Base-by-base conservation (phyloP, 1,140 invertebrate genomes). In the Lineus longissimus region DNA sequence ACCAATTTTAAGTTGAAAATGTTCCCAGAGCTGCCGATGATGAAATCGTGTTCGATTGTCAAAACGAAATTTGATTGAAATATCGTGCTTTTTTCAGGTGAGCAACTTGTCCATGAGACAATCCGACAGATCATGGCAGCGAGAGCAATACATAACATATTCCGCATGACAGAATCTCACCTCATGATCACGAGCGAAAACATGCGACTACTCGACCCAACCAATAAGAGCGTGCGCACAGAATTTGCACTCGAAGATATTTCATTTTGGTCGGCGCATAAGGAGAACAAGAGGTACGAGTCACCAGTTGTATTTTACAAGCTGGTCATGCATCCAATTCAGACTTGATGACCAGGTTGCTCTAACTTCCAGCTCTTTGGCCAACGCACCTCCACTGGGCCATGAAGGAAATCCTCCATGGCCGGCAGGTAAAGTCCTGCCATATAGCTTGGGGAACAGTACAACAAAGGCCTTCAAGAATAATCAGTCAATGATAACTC, bases 91-190 rank as follows among this genome's bases (percentile, higher is more conserved):
- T 4, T 66, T 73, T 13, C 61, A 83, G 81, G 82, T 7, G 82
- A 81, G 61, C 69, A 73, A 33, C 65, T 84, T 17, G 79, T 84
- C 2, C 76, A 76, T 70, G 78, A 82, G 61, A 83, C 82, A n/a
- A 84, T 84, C 55, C 68, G 83, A 31, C 79, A 83, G 63, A 84
- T 84, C 41, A 78, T 84, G 80, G 81, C 82, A 56, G 82, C 83
- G 25, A 67, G 83, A 60, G 83, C 83, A 30, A 83, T 84, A 64
- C 82, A 84, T 64, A 83, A 84, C 71, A 75, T 84, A 15, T 84
- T 84, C 67, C 82, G 81, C 62, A 84, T 82, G 72, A 81, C 77
- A 33, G 81, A 84, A 62, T 81, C 80, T 9, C 71, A 76, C 55
- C 68, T 84, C 67, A 70, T 81, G 27, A 77, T 83, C 7, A 76